Conservation (phyloP, 2,113 vertebrate genomes). For the Sitta europaea region DNA sequence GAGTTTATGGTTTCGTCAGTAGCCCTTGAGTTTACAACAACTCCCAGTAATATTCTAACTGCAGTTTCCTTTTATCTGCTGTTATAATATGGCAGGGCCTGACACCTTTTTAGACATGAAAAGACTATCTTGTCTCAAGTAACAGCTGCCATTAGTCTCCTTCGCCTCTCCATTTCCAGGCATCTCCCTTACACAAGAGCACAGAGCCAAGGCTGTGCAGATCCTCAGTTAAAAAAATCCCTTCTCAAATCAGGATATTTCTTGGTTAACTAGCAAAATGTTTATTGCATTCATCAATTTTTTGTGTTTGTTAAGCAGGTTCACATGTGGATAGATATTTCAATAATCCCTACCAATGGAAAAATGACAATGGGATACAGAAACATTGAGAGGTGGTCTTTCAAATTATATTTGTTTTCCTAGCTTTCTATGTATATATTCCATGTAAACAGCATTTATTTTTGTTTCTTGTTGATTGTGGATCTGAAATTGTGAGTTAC, state of each 20-base stretch:
- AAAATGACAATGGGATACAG: neutral
- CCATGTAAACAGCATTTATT: neutral
- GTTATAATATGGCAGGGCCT: conserved; percentile 55
- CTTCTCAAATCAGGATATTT: neutral
- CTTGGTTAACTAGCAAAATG: neutral
- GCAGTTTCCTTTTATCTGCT: conserved; percentile 79
- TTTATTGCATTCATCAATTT: neutral
- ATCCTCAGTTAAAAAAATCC: neutral
- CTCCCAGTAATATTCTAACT: conserved; percentile 43
- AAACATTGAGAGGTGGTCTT: neutral
- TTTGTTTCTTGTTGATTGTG: neutral
- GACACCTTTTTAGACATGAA: conserved; percentile 87
- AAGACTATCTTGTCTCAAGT: conserved; percentile 60
- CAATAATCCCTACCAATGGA: neutral
- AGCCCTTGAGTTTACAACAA: conserved; percentile 67
- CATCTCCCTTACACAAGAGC: neutral
- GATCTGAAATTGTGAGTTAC: neutral
- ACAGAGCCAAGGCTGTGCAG: neutral
- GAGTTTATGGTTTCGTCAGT: conserved; percentile 19
- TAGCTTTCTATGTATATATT: neutral
- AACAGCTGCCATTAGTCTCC: conserved; percentile 37
- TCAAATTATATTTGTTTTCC: neutral
- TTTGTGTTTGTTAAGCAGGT: neutral
- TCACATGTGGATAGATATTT: accelerated
- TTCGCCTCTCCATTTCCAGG: neutral